These are phyloP conservation scores for Sclerurus mexicanus DNA, from an alignment of 2,113 vertebrate species.

Conservation along the genomic window DNA sequence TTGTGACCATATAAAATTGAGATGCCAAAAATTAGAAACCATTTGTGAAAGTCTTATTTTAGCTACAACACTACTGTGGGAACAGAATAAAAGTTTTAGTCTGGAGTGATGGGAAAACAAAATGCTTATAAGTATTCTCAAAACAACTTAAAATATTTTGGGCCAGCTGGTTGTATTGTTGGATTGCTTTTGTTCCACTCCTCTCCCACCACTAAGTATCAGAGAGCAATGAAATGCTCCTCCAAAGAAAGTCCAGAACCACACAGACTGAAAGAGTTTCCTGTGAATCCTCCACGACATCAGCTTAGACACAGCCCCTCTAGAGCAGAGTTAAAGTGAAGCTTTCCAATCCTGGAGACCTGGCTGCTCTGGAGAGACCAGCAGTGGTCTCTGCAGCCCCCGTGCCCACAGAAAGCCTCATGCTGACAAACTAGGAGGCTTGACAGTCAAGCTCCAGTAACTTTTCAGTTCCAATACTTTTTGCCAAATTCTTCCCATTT, in stretches of 20 bases:
- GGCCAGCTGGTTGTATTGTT: not conserved
- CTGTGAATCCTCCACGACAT: rapidly evolving
- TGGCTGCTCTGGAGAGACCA: not conserved
- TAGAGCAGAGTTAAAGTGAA: not conserved
- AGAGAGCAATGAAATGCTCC: not conserved
- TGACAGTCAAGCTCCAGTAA: not conserved
- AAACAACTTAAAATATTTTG: not conserved
- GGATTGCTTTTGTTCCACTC: not conserved
- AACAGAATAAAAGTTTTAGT: not conserved
- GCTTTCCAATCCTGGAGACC: not conserved
- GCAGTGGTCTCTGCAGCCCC: not conserved
- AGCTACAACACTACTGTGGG: not conserved
- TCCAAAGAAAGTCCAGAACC: not conserved
- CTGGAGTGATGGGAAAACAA: not conserved
- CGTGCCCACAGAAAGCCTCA: not conserved
- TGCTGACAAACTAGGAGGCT: not conserved
- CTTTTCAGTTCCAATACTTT: not conserved
- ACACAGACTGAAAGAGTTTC: rapidly evolving
- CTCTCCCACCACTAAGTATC: not conserved
- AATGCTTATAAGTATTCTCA: not conserved
- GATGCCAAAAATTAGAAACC: not conserved
- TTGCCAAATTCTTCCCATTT: not conserved
- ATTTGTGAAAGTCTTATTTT: not conserved
- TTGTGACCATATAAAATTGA: not conserved
- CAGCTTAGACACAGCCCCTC: not conserved